Base-by-base conservation (phyloP, 2,888 invertebrate species). In the Crematogaster levior region DNA sequence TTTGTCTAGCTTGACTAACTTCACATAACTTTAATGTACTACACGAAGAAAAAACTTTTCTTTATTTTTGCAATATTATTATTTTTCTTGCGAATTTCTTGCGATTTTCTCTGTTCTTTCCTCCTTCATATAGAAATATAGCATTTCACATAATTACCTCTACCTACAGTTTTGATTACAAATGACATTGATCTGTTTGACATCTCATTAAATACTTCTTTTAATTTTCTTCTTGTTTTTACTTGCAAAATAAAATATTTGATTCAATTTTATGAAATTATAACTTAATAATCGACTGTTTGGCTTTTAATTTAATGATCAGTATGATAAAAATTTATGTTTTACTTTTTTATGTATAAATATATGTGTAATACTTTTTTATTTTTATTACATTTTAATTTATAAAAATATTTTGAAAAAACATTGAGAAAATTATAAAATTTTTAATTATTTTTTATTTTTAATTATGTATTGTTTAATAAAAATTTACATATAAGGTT, bases 21-120 rank as follows among this genome's bases (percentile, higher is more conserved):
- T 56, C 0, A 12, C 15, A 24, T 37, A 40, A 37, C 18, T 51
- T 9, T 37, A 70, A 53, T 24, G 73, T 48, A 15, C 12, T 51
- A 21, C 4, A 51, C 6, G 81, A 88, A 89, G 87, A 87, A 84
- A 70, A 83, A 81, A 65, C 61, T 75, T 70, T 82, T 58, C 27
- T 66, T 60, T 85, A 63, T 80, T 73, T 81, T 84, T 80, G 12
- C 15, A 43, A 27, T 63, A 21, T 46, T 43, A 27, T 63, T 79
- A 83, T 81, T 73, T 61, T 58, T 40, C n/a, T 48, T 40, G 15
- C 15, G 12, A 63, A 84, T 27, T 80, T 75, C n/a, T 48, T 43
- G n/a, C n/a, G n/a, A 46, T 70, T 66, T 66, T 65, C n/a, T 81
- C 63, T 48, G 12, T 56, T 66, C 12, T 46, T 46, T 27, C 4